Evolutionary conservation across 1,140 invertebrate species (phyloP), one percentile per base, ranked within the genome.

Genomic region (Chionoecetes opilio): DNA sequence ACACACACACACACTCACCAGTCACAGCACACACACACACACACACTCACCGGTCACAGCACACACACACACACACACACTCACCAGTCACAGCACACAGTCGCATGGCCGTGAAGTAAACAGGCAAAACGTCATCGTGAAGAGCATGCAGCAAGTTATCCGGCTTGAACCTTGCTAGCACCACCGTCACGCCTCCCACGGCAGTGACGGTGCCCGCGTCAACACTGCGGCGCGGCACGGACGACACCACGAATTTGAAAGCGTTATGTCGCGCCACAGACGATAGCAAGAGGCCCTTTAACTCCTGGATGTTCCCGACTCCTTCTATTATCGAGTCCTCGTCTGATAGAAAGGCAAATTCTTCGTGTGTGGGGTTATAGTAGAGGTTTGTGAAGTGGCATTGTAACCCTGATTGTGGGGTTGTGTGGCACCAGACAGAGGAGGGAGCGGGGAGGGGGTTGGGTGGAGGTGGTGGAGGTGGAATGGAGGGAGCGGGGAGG

Each of bases 301-400:
- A 21, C 34, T n/a, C 35, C 87, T 14, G 9, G 5, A 89, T 26
- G 14, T 17, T 38, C 5, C 41, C 87, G 2, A 89, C 21, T 8
- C 87, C 87, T n/a, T 35, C 41, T 9, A 89, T 21, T 29, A 26
- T 0, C 17, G 87, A 89, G 35, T 89, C 87, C 0, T 8, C 31
- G 9, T 29, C 35, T 0, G 0, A 14, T 6, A 89, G 17, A 26
- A 89, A 89, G 3, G 41, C 87, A 26, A 89, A 89, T 89, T 89
- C 87, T 29, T 35, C 6, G 29, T 89, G 14, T 46, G 3, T 38
- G 0, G 87, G 41, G 3, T 26, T 14, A 31, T 89, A 89, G 41
- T 89, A 89, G 21, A 89, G 41, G 35, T 89, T 89, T 5, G 21
- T 9, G 29, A 89, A 89, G 41, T 89, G 35, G 87, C 87, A 89